Conservation (phyloP, 2,888 invertebrate genomes). For the Lobophora halterata region DNA sequence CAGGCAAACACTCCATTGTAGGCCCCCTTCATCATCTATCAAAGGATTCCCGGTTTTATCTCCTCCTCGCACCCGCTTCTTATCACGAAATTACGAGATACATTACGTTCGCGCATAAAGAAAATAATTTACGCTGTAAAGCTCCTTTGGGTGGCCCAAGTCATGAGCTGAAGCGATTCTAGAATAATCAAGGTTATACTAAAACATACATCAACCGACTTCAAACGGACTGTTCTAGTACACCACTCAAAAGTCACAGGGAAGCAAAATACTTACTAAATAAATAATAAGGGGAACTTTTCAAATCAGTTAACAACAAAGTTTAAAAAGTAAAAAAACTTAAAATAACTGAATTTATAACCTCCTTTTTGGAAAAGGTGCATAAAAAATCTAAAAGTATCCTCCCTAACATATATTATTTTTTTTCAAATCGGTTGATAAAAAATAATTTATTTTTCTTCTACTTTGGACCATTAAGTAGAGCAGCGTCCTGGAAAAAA, state of each 20-base stretch:
- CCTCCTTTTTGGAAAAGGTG: too few species aligned
- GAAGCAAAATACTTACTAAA: too few species aligned
- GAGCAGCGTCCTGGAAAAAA: constrained; percentile 46
- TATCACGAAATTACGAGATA: constrained; percentile 69
- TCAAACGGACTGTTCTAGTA: too few species aligned
- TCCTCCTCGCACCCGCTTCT: constrained; percentile 43
- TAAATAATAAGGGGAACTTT: too few species aligned
- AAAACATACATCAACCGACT: too few species aligned
- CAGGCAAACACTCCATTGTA: background rate
- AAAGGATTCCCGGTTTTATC: constrained; percentile 50
- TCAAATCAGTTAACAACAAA: too few species aligned
- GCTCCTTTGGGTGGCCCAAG: constrained; percentile 38
- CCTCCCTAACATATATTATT: background rate
- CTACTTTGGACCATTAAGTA: constrained; percentile 33
- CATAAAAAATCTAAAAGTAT: too few species aligned
- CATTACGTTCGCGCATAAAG: constrained; percentile 62
- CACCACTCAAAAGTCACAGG: too few species aligned
- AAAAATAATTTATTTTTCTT: constrained; percentile 1
- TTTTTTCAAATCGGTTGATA: background rate
- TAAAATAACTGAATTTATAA: too few species aligned
- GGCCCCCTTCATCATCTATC: constrained; percentile 11
- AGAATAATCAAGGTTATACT: background rate
- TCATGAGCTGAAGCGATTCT: constrained; percentile 17
- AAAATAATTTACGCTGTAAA: constrained; percentile 70
- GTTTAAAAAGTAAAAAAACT: too few species aligned